Evolutionary conservation across 1,140 invertebrate genomes (phyloP).

Genomic region (Thrips palmi): DNA sequence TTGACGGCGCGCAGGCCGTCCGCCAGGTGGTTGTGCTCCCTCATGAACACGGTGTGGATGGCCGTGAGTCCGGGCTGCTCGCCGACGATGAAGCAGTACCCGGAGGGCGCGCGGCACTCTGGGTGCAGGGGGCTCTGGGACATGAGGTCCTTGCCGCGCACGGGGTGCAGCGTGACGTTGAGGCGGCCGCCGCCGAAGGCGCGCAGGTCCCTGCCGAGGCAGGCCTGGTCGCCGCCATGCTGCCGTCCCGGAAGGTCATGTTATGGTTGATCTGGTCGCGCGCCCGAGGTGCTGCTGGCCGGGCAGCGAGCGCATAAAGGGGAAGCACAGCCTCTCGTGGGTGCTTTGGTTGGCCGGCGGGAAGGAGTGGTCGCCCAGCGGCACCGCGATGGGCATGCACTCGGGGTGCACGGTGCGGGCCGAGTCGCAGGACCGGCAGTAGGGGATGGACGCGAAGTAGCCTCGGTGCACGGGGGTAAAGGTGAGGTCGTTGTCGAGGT

Average conservation of each 20-base stretch:
- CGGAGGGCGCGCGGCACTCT: conserved; percentile 68
- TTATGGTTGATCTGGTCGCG: conserved; percentile 89
- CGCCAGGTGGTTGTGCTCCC: conserved; percentile 81
- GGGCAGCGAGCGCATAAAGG: conserved; percentile 80
- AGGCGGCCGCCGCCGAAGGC: conserved; percentile 59
- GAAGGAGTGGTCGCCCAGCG: conserved; percentile 66
- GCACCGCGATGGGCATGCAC: conserved; percentile 74
- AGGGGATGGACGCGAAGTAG: conserved; percentile 63
- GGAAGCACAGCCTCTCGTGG: conserved; percentile 69
- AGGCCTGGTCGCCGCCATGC: conserved; percentile 62
- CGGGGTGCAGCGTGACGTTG: conserved; percentile 55
- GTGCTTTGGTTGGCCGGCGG: conserved; percentile 62
- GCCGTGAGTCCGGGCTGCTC: conserved; percentile 76
- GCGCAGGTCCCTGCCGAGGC: conserved; percentile 49
- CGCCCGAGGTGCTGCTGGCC: conserved; percentile 66
- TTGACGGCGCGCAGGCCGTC: conserved; percentile 55
- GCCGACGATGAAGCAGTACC: conserved; percentile 69
- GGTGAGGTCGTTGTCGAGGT: conserved; percentile 81
- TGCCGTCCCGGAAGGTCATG: conserved; percentile 75
- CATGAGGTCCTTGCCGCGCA: conserved; percentile 54
- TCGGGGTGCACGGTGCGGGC: conserved; percentile 68
- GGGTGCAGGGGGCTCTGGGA: conserved; percentile 51
- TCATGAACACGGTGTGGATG: conserved; percentile 71
- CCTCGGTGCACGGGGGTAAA: conserved; percentile 81
- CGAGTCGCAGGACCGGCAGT: conserved; percentile 69